Base-by-base conservation (phyloP, 2,888 invertebrate species). In the Himalopsyche kuldschensis region DNA sequence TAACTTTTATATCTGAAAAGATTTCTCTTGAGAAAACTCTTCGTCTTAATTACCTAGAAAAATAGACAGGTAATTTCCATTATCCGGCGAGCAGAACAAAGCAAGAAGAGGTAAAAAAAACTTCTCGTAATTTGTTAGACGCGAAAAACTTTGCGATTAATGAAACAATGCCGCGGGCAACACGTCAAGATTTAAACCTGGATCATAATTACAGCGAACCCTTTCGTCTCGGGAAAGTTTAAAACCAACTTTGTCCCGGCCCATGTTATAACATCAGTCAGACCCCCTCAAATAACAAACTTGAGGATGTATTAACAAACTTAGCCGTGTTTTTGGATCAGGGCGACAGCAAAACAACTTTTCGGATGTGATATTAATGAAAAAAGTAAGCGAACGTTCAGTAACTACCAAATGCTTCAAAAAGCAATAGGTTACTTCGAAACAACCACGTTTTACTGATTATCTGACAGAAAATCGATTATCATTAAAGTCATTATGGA, bases 111-210 rank as follows among this genome's bases (percentile, higher is more conserved):
- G 41, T 75, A 82, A 81, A 84, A 82, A 84, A 83, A 83, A 82
- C 80, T 84, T 84, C 80, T 75, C 80, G 86, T 86, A 86, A 86
- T 86, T 86, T 86, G 84, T 84, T 84, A 83, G 85, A 85, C 86
- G 84, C 83, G 84, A 86, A 86, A 86, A 86, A 86, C 82, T 86
- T 86, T 84, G 86, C 85, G 86, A 86, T 85, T 86, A 86, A 86
- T 86, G 84, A 86, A 86, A 86, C 86, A 85, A 86, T 84, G 86
- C 86, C 86, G 84, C 84, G 84, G 84, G 86, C 86, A 81, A 82
- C 86, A 81, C 86, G 86, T 86, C 86, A 86, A 85, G 86, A 82
- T 86, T 86, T 86, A 86, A 86, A 86, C 86, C 86, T 85, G 86
- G 85, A 86, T 86, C 86, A 86, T 86, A 86, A 86, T 84, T 86